Evolutionary conservation across 2,888 invertebrate genomes (phyloP), one percentile per base, ranked within the genome.

Genomic region (Diarsia rubi): DNA sequence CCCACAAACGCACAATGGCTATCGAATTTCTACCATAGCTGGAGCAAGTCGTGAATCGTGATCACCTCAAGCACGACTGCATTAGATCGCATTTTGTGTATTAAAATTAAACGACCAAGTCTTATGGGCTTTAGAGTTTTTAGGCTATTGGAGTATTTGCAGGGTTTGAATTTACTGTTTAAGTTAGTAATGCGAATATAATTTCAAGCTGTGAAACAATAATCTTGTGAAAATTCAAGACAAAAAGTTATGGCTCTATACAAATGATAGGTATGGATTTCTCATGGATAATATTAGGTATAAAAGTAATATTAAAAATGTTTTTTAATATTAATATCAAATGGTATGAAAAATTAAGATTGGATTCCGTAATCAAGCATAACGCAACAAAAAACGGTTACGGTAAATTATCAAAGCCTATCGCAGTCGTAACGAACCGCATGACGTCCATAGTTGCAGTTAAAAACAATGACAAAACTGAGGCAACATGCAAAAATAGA

Each of bases 1-100:
- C 94, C 95, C 88, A 95, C 87, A 93, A 94, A 93, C 90, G 90
- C 89, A 92, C 88, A 92, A 92, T 89, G 86, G 92, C 89, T 91
- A 94, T 94, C 94, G 90, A 93, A 94, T 95, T 93, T 93, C 93
- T 91, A 90, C 90, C 90, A 90, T 88, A 90, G 88, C 73, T 78
- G 71, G 79, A 87, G 78, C 81, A 86, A 89, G 84, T 91, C 92
- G 92, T 92, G 92, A 94, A 83, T 91, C 92, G 92, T 92, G 92
- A 94, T 90, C 86, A 87, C 91, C 89, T 81, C 73, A 85, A 88
- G 91, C 92, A 91, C 90, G 91, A 92, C 85, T 83, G 82, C 79
- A 83, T 88, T 80, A 78, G 74, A 90, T 89, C 87, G 88, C 88
- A 88, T 91, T 90, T 86, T 87, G 84, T 87, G 89, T 89, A 91